Base-by-base conservation (phyloP, 2,888 invertebrate genomes). In the Hybos culiciformis region DNA sequence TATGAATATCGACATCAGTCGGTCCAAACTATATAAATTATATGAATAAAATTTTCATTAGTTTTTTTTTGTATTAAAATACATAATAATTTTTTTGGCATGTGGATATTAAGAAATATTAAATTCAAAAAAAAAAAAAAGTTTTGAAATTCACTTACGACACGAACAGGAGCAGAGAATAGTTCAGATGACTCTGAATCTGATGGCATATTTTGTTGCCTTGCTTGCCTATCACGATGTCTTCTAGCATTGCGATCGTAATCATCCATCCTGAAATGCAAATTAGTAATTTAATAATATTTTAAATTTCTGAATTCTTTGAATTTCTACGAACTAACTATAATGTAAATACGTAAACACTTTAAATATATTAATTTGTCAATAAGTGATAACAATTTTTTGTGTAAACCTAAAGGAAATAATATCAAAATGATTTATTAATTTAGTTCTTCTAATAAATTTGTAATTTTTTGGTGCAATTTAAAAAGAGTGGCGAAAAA, bases 151-250 rank as follows among this genome's bases (percentile, higher is more conserved):
- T 21, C 19, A 11, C 38, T 7, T 14, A 51, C 58, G 34, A 64
- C 57, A 18, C 66, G 59, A 8, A 66, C 59, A 41, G 66, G 66
- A 50, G 62, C 65, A 1, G 57, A 56, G 48, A 66, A 66, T n/a
- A 66, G 52, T 46, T 60, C 45, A 41, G 40, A 54, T 44, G 54
- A 54, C 51, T 61, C 62, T 17, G 59, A 58, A 54, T 62, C 58
- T 39, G 61, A 58, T 48, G 56, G 54, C 51, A 62, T 62, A 41
- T 61, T 61, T 51, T 61, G 63, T 44, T 63, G 62, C 19, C 66
- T 57, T 43, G 65, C 63, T 41, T 58, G 54, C 54, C 63, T 66
- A 51, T 66, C 66, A 24, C 66, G 58, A 54, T 66, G 66, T 43
- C 66, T 57, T 55, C 62, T 58, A 53, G 56, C 59, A 33, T 59